Evolutionary conservation across 1,140 invertebrate genomes (phyloP).

Genomic region (Tigriopus japonicus): DNA sequence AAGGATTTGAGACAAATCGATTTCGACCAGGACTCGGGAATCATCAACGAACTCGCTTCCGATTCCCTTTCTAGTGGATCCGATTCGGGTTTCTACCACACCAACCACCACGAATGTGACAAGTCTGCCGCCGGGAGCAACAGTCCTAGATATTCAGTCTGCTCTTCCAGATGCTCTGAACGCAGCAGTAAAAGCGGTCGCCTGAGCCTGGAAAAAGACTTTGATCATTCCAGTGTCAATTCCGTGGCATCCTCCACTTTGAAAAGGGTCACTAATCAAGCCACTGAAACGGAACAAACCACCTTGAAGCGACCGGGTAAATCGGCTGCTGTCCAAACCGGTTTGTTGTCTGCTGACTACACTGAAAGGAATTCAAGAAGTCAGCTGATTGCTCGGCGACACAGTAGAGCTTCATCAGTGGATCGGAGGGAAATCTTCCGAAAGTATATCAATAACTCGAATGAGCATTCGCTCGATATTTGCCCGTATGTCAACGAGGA

Average conservation of each 20-base stretch:
- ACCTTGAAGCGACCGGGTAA: too few species aligned
- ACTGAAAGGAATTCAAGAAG: neutral
- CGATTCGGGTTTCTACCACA: neutral
- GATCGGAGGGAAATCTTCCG: constrained; percentile 12
- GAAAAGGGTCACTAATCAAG: neutral
- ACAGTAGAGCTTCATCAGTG: constrained; percentile 2
- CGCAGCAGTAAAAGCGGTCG: too few species aligned
- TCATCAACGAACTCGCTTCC: neutral
- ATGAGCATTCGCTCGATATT: neutral
- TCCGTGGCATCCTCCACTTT: too few species aligned
- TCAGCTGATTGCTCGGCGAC: neutral
- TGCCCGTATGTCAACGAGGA: neutral
- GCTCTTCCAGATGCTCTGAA: too few species aligned
- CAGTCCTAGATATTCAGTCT: too few species aligned
- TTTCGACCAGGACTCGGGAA: constrained; percentile 4
- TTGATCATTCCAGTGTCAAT: neutral
- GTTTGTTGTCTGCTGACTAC: neutral
- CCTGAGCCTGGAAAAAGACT: too few species aligned
- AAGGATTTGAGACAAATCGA: neutral
- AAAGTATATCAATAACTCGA: constrained; percentile 3
- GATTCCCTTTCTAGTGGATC: constrained; percentile 3
- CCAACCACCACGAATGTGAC: too few species aligned
- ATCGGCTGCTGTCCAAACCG: too few species aligned
- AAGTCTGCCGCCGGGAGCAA: too few species aligned
- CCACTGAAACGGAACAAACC: neutral